Conservation (phyloP, 2,797 vertebrate genomes). For the Alexandromys oeconomus region DNA sequence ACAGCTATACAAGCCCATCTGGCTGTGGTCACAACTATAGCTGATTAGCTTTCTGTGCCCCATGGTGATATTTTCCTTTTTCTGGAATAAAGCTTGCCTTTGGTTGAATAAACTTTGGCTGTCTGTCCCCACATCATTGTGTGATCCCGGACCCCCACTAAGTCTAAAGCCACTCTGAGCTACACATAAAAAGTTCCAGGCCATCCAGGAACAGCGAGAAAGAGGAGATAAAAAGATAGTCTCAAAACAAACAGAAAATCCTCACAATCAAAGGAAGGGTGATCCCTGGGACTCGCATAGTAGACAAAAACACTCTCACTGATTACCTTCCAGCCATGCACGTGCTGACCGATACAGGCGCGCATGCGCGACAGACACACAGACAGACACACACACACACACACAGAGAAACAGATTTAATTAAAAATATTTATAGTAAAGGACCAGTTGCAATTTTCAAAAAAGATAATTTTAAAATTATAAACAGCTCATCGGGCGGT, state of each 20-base stretch:
- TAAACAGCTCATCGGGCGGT: background rate
- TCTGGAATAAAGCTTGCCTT: no score
- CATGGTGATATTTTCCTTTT: no score
- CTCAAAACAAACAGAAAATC: background rate
- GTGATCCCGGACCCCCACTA: no score
- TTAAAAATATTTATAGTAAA: conserved; percentile 8
- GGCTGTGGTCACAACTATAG: no score
- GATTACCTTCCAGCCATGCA: background rate
- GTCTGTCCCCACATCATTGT: no score
- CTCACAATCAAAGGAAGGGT: background rate
- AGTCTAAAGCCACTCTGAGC: background rate
- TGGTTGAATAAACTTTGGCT: no score
- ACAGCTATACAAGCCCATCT: no score
- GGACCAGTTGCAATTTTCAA: conserved; percentile 18
- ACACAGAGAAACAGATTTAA: background rate
- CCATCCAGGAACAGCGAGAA: background rate
- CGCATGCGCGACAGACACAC: rapidly evolving
- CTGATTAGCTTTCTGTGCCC: no score
- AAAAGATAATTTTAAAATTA: conserved; percentile 28
- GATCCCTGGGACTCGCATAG: background rate
- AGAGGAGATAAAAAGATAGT: background rate
- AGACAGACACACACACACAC: no score
- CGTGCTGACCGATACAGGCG: background rate
- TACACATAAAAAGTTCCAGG: background rate
- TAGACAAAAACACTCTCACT: background rate